phyloP scores from a whole-genome alignment of 2,113 vertebrate genomes.

The Nothocercus julius region DNA sequence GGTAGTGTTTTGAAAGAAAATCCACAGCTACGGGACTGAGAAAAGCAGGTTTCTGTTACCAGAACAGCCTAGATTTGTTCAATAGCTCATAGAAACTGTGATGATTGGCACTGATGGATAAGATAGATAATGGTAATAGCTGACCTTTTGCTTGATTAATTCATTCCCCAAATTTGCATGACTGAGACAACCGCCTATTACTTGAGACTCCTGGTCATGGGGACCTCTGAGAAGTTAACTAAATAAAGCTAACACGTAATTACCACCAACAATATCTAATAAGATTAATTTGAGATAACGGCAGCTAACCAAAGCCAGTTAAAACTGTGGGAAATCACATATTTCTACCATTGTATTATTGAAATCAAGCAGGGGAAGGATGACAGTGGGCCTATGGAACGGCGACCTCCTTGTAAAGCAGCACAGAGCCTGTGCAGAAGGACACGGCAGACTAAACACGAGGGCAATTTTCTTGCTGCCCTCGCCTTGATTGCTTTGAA shows the following conservation, averaged over 20 bases:
- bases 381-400: neutral
- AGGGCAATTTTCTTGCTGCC: neutral
- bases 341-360: neutral
- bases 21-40: slow-evolving; percentile 24
- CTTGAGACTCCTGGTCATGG: slow-evolving; percentile 5
- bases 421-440: neutral
- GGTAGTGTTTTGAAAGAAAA: slow-evolving; percentile 19
- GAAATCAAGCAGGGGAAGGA: neutral
- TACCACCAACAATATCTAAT: slow-evolving; percentile 6
- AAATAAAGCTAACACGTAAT: slow-evolving; percentile 20
- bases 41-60: slow-evolving; percentile 48
- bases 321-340: slow-evolving; percentile 31
- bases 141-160: slow-evolving; percentile 48
- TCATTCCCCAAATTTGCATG: slow-evolving; percentile 41
- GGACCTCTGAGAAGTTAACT: slow-evolving; percentile 32
- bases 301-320: neutral
- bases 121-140: slow-evolving; percentile 51
- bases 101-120: slow-evolving; percentile 48
- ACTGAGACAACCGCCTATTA: slow-evolving; percentile 19
- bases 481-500: neutral
- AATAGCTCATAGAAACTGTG: slow-evolving; percentile 43
- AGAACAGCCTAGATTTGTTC: slow-evolving; percentile 39
- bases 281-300: neutral
- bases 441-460: neutral
- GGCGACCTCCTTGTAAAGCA: neutral